These are phyloP conservation scores for Linyphia triangularis DNA, from an alignment of 2,888 invertebrate species.

Conservation along the genomic window DNA sequence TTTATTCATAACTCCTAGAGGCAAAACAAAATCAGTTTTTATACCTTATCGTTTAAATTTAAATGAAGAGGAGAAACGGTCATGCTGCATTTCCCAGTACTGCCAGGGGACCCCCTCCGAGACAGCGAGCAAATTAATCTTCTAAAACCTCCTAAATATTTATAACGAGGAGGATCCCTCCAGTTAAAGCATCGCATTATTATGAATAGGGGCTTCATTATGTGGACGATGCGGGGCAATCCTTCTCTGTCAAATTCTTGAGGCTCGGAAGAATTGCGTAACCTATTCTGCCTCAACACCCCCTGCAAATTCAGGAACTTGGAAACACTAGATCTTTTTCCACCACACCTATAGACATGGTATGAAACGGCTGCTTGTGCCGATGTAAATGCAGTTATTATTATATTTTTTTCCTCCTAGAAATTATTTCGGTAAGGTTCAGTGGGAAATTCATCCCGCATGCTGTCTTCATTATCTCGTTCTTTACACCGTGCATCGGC, in stretches of 20 bases:
- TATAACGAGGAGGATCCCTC: slow-evolving; percentile 17
- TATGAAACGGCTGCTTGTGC: background rate
- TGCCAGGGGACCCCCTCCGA: background rate
- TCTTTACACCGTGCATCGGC: slow-evolving; percentile 16
- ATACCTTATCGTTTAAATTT: background rate
- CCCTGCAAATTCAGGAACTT: background rate
- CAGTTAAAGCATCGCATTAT: slow-evolving; percentile 4
- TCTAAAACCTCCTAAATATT: slow-evolving; percentile 13
- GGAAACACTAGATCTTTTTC: background rate
- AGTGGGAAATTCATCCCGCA: slow-evolving; percentile 5
- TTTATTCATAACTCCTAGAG: no score
- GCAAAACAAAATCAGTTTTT: no score
- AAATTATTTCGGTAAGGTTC: background rate
- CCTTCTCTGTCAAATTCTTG: slow-evolving; percentile 14
- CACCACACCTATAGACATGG: background rate
- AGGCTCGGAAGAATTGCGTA: background rate
- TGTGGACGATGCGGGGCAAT: background rate
- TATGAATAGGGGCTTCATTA: slow-evolving; percentile 12
- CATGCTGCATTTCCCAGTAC: background rate
- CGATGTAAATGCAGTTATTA: background rate
- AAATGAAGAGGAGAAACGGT: background rate
- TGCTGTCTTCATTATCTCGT: slow-evolving; percentile 39
- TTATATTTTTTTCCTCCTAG: background rate
- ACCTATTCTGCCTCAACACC: background rate
- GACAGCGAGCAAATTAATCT: slow-evolving; percentile 1